phyloP scores from a whole-genome alignment of 2,797 vertebrate species.

The Squalus acanthias region DNA sequence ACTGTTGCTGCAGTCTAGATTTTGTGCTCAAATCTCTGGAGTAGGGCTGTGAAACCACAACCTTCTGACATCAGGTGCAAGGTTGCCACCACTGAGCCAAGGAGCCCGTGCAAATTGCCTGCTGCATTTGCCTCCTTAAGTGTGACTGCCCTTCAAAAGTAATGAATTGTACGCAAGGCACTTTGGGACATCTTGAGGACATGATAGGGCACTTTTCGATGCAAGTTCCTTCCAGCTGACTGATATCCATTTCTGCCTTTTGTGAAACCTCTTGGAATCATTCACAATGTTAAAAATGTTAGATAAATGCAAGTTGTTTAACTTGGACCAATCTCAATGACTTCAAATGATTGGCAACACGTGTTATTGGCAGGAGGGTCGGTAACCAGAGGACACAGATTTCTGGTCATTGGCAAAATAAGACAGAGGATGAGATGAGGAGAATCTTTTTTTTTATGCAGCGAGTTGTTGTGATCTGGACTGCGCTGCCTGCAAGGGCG shows the following conservation, averaged over 20 bases:
- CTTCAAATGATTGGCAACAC: neutral
- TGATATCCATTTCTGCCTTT: neutral
- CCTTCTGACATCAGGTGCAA: neutral
- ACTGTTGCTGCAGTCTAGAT: neutral
- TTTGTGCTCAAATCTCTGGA: neutral
- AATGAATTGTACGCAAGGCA: neutral
- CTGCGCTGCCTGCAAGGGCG: neutral
- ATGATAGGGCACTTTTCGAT: neutral
- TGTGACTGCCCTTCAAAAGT: neutral
- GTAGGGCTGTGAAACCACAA: neutral
- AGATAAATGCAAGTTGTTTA: neutral
- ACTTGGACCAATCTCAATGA: too few species aligned
- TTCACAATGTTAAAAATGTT: neutral
- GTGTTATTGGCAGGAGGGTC: neutral
- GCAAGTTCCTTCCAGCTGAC: neutral
- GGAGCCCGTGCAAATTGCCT: neutral
- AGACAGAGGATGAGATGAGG: neutral
- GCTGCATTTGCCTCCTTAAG: neutral
- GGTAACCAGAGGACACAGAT: neutral
- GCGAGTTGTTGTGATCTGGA: neutral
- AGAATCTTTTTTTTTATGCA: neutral
- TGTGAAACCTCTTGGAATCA: neutral
- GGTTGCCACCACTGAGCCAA: neutral
- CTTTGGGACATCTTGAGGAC: neutral
- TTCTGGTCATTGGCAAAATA: neutral